Evolutionary conservation across 1,140 invertebrate species (phyloP), one percentile per base, ranked within the genome.

Genomic region (Notospermus geniculatus): DNA sequence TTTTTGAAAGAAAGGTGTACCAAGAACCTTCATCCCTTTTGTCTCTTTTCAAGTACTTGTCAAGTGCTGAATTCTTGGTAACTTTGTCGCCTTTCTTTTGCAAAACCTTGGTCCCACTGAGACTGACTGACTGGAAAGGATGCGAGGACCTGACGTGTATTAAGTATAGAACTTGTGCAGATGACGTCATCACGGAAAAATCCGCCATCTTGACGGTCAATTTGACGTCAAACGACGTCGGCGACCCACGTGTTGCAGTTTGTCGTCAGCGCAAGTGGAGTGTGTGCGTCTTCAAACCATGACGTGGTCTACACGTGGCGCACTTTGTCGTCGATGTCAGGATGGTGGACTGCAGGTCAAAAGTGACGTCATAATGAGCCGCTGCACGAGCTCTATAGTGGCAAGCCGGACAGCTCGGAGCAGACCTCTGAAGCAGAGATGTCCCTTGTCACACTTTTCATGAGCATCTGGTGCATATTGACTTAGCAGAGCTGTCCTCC

Each of bases 371-470:
- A n/a, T n/a, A n/a, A n/a, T n/a, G n/a, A n/a, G n/a, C n/a, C n/a
- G n/a, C 46, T 50, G n/a, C 46, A 50, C 4, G n/a, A n/a, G n/a
- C 46, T 5, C 4, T 50, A 50, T n/a, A 50, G n/a, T n/a, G 46
- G 46, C n/a, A 50, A 27, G 19, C 5, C 4, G 9, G 46, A 50
- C 25, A 50, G 9, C n/a, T 50, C 46, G n/a, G 4, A 50, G n/a
- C 5, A 5, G 4, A n/a, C 46, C n/a, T 50, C 46, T 23, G 25
- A 5, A 9, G n/a, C 46, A 7, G 32, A 36, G 19, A 50, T 50
- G n/a, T 50, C 46, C n/a, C 46, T 19, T 50, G 4, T 50, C n/a
- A 50, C 46, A 5, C 5, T 50, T 50, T 50, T 9, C 46, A 50
- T 50, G 5, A 50, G 46, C n/a, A 50, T 27, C n/a, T 50, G 4